Evolutionary conservation across 2,797 vertebrate species (phyloP).

Genomic region (Karalla daura): DNA sequence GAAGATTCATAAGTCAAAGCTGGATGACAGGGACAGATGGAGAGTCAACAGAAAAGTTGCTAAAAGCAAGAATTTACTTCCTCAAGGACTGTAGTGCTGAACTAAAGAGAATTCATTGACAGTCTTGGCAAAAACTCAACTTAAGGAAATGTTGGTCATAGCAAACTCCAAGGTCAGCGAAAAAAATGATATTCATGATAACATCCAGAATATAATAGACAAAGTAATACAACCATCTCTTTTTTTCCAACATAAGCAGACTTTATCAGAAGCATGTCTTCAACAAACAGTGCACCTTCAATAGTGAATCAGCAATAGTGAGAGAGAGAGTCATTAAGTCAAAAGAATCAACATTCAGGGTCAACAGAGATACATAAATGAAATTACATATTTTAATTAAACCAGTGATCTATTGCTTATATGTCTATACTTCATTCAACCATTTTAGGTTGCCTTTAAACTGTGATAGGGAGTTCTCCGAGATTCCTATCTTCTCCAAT

Average conservation of each 20-base stretch:
- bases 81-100: not conserved
- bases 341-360: not conserved
- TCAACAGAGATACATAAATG: not conserved
- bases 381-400: too few species aligned
- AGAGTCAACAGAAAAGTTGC: conserved; percentile 6
- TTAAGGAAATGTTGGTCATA: not conserved
- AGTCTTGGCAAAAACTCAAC: not conserved
- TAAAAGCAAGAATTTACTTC: conserved; percentile 17
- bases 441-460: too few species aligned
- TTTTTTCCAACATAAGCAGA: not conserved
- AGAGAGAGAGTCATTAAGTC: not conserved
- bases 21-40: conserved; percentile 25
- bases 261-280: conserved; percentile 7
- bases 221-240: conserved; percentile 16
- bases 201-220: not conserved
- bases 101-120: conserved; percentile 22
- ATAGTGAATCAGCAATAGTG: not conserved
- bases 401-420: too few species aligned
- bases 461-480: not conserved
- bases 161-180: not conserved
- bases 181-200: not conserved
- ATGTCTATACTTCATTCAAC: too few species aligned
- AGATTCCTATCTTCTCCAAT: conserved; percentile 11
- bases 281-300: conserved; percentile 1
- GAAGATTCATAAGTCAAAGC: conserved; percentile 30